phyloP scores from a whole-genome alignment of 2,113 vertebrate genomes.

The Saccopteryx leptura region DNA sequence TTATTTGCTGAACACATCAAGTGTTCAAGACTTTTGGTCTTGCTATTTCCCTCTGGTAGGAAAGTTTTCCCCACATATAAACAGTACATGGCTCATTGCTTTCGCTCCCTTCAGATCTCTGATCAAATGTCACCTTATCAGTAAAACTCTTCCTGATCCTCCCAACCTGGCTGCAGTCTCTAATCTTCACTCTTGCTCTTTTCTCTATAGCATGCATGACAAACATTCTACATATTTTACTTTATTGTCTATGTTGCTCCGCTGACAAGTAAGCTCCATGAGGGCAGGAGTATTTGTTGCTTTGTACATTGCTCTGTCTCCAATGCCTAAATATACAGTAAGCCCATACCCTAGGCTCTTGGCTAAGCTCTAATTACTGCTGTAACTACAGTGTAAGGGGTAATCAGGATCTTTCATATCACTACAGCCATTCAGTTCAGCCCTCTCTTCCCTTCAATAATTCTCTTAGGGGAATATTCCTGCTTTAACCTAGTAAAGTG shows the following conservation, averaged over 20 bases:
- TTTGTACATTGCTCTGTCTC: not conserved
- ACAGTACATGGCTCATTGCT: not conserved
- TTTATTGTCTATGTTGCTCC: not conserved
- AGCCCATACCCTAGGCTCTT: not conserved
- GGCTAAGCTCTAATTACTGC: not conserved
- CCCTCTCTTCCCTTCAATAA: not conserved
- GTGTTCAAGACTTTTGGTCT: not conserved
- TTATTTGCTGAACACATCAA: constrained; percentile 16
- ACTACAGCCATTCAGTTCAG: not conserved
- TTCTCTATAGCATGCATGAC: not conserved
- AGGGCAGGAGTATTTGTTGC: not conserved
- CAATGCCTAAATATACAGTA: not conserved
- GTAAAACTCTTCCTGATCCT: not conserved
- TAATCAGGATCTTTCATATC: not conserved
- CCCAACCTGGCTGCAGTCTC: not conserved
- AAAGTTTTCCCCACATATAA: not conserved
- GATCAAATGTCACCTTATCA: not conserved
- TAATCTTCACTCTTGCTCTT: not conserved
- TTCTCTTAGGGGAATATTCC: not conserved
- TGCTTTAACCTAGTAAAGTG: not conserved
- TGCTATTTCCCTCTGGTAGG: not conserved
- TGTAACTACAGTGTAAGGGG: not conserved
- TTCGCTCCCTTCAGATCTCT: not conserved
- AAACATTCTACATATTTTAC: not conserved
- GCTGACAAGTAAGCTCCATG: not conserved